Evolutionary conservation across 1,140 invertebrate species (phyloP).

Genomic region (Cherax destructor): DNA sequence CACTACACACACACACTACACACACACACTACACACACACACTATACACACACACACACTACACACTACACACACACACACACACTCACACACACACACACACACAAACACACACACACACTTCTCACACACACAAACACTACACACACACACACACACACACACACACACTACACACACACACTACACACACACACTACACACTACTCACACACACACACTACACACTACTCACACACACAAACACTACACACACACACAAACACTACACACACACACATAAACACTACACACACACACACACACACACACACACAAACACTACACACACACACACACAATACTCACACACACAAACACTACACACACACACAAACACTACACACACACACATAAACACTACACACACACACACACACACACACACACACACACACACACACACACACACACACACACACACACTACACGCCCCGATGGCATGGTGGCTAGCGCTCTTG

Average conservation of each 20-base stretch:
- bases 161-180: neutral
- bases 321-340: slow-evolving; percentile 12
- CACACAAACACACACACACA: no score
- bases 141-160: no score
- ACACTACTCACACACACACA: no score
- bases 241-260: neutral
- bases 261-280: slow-evolving; percentile 4
- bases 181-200: slow-evolving; percentile 4
- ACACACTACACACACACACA: slow-evolving; percentile 9
- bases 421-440: slow-evolving; percentile 3
- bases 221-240: no score
- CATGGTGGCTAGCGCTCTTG: no score
- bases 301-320: neutral
- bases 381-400: no score
- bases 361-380: no score
- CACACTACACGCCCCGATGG: no score
- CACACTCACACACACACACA: neutral
- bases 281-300: no score
- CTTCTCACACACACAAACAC: no score
- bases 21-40: neutral
- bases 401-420: neutral
- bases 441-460: neutral
- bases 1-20: no score
- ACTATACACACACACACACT: slow-evolving; percentile 30
- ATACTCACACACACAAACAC: no score